Base-by-base conservation (phyloP, 1,140 invertebrate species). In the Odontomachus brunneus region DNA sequence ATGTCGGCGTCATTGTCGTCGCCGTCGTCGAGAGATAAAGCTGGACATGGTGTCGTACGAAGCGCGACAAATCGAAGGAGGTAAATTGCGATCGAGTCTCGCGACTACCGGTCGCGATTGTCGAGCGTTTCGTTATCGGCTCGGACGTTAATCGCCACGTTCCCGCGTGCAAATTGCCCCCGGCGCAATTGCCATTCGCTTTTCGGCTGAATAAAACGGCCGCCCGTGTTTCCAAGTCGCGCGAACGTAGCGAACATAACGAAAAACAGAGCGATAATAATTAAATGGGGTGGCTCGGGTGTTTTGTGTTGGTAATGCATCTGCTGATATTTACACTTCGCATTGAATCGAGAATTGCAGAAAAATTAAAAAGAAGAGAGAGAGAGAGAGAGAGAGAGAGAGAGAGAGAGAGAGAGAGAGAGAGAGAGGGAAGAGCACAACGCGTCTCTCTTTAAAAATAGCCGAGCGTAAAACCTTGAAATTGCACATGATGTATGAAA, bases 191-290 rank as follows among this genome's bases (percentile, higher is more conserved):
- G 51, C 17, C 22, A 29, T 17, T 80, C 17, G 29, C 22, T 19
- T 57, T 29, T 57, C 22, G 65, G 1, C 38, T 11, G 29, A 9
- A 80, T 71, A 19, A 48, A 80, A 80, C 51, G 65, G n/a, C n/a
- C 33, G 17, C 19, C 63, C 33, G 51, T 19, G 33, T 80, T 69
- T 57, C n/a, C 51, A 44, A 57, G 49, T 44, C 51, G 38, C 29
- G 17, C 29, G 49, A 59, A 76, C 19, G 7, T 66, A 24, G 17
- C 29, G 49, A 59, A 76, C 19, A 3, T 66, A 24, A 76, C 44
- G 74, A 57, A 78, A 80, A 80, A 69, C 67, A n/a, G 63, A 19
- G n/a, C 65, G 19, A 71, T 48, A 57, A 24, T 57, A 78, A 78
- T 78, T 71, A 80, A 69, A 80, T 71, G 65, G 65, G 69, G 75